Evolutionary conservation across 2,888 invertebrate species (phyloP).

Genomic region (Nomada flava): DNA sequence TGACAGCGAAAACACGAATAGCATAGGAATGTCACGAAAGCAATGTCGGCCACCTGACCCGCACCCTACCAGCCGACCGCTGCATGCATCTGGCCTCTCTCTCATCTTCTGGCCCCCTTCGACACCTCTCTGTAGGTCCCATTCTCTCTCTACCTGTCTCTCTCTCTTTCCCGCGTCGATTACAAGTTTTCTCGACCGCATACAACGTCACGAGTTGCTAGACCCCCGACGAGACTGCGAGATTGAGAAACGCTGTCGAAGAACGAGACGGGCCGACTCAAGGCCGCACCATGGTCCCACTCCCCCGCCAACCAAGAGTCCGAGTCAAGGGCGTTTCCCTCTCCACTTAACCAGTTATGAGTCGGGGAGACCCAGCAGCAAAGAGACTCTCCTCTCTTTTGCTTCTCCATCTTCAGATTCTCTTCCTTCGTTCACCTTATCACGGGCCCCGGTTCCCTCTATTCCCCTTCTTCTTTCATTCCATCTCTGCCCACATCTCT

Average conservation of each 20-base stretch:
- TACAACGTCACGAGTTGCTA: slow-evolving; percentile 47
- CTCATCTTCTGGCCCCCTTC: slow-evolving; percentile 19
- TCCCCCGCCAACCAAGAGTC: slow-evolving; percentile 80
- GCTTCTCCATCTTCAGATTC: neutral
- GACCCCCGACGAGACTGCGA: slow-evolving; percentile 67
- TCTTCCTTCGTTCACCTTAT: neutral
- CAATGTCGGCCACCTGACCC: slow-evolving; percentile 70
- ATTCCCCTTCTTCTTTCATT: slow-evolving; percentile 13
- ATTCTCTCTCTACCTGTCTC: slow-evolving; percentile 13
- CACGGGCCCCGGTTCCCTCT: slow-evolving; percentile 21
- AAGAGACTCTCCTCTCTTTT: slow-evolving; percentile 46
- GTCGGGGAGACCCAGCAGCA: slow-evolving; percentile 58
- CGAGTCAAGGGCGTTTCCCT: slow-evolving; percentile 82
- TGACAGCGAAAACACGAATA: slow-evolving; percentile 63
- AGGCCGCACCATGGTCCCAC: slow-evolving; percentile 81
- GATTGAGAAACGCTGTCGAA: slow-evolving; percentile 82
- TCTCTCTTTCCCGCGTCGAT: slow-evolving; percentile 32
- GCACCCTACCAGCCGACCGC: slow-evolving; percentile 26
- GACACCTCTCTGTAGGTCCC: neutral
- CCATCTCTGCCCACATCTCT: slow-evolving; percentile 23
- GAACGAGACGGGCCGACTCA: slow-evolving; percentile 81
- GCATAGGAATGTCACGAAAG: slow-evolving; percentile 67
- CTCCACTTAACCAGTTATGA: slow-evolving; percentile 64
- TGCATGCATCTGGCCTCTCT: neutral
- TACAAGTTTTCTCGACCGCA: slow-evolving; percentile 53